Conservation (phyloP, 92 coral and sea anemone genomes). For the Galaxea fascicularis region DNA sequence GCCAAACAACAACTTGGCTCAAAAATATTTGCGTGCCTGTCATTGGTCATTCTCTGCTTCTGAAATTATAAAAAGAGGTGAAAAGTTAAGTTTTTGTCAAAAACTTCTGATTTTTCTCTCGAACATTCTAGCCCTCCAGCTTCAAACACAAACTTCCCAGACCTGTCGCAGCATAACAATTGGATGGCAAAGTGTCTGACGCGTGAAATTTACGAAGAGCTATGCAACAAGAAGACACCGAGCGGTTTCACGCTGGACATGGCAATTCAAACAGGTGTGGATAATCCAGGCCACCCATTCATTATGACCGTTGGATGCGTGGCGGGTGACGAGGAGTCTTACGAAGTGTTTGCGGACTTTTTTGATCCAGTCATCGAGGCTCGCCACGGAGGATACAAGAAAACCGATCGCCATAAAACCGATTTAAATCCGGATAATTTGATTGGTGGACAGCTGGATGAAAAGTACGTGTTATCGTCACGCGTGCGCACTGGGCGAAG, state of each 20-base stretch:
- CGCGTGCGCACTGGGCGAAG: slow-evolving; percentile 98
- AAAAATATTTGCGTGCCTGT: too few relatives aligned
- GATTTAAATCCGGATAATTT: slow-evolving; percentile 84
- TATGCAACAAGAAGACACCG: slow-evolving; percentile 78
- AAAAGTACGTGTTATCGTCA: slow-evolving; percentile 84
- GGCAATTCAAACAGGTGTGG: slow-evolving; percentile 95
- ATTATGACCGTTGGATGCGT: slow-evolving; percentile 95
- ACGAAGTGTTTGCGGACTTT: slow-evolving; percentile 80
- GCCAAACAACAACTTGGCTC: too few relatives aligned
- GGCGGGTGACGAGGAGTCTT: slow-evolving; percentile 93
- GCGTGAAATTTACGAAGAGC: slow-evolving; percentile 66
- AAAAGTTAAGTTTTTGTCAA: too few relatives aligned
- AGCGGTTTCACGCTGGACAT: slow-evolving; percentile 77
- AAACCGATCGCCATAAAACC: slow-evolving; percentile 90
- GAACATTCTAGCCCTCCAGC: slow-evolving; percentile 3
- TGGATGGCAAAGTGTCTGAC: slow-evolving; percentile 94
- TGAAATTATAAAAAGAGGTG: too few relatives aligned
- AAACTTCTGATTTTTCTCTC: not conserved
- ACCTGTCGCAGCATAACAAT: slow-evolving; percentile 86
- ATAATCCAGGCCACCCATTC: slow-evolving; percentile 95
- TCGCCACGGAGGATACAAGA: slow-evolving; percentile 91
- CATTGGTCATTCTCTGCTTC: too few relatives aligned
- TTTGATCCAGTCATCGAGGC: slow-evolving; percentile 90
- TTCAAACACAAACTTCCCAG: slow-evolving; percentile 69
- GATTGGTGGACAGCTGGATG: slow-evolving; percentile 92